phyloP scores from a whole-genome alignment of 2,888 invertebrate species.

The Mechanitis messenoides region DNA sequence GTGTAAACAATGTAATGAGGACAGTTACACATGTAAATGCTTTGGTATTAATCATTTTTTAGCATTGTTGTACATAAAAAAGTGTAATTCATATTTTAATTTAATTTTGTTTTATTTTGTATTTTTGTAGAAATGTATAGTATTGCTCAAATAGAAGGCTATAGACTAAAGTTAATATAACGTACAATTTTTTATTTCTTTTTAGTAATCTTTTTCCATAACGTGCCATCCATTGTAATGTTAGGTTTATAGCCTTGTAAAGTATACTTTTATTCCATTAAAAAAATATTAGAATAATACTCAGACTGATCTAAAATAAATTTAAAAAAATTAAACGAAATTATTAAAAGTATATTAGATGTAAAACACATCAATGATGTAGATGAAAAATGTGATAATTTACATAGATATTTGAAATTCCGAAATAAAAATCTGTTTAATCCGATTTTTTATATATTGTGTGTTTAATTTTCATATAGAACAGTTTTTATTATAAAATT shows the following conservation, averaged over 20 bases:
- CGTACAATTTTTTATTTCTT: background rate
- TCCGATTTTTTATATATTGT: conserved; percentile 14
- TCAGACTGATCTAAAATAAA: conserved; percentile 9
- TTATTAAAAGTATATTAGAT: conserved; percentile 26
- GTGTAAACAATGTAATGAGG: conserved; percentile 31
- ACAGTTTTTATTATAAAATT: conserved; percentile 43
- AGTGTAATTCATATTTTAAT: background rate
- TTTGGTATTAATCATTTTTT: conserved; percentile 6
- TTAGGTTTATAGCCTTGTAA: background rate
- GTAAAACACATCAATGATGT: conserved; percentile 20
- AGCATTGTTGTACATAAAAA: background rate
- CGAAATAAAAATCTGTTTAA: conserved; percentile 14
- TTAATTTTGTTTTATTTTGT: background rate
- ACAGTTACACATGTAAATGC: conserved; percentile 8
- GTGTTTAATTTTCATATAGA: conserved; percentile 32
- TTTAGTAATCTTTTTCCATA: background rate
- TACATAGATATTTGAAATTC: conserved; percentile 24
- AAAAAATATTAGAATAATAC: conserved; percentile 7
- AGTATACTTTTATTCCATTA: conserved; percentile 7
- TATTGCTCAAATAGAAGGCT: conserved; percentile 20
- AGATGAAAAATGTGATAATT: conserved; percentile 32
- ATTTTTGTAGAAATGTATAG: conserved; percentile 7
- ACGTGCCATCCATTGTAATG: conserved; percentile 12
- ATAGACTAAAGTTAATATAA: conserved; percentile 7
- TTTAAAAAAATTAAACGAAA: conserved; percentile 28